These are phyloP conservation scores for Nicator chloris DNA, from an alignment of 2,113 vertebrate species.

Conservation along the genomic window DNA sequence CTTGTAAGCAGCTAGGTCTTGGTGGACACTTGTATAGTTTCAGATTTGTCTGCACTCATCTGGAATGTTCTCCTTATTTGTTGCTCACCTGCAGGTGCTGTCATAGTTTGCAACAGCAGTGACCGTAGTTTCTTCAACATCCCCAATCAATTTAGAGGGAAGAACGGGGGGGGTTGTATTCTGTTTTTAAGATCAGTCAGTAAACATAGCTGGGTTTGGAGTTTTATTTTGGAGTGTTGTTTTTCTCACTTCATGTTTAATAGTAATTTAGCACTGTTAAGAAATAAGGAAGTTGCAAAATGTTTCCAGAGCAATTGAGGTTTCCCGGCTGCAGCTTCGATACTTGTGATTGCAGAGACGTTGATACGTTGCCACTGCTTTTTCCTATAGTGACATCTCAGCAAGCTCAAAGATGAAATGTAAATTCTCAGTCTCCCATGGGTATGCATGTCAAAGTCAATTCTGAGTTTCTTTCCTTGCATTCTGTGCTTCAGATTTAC, in stretches of 20 bases:
- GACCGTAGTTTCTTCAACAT: background rate
- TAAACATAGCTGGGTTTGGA: background rate
- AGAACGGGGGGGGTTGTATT: background rate
- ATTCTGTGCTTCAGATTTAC: background rate
- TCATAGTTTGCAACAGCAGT: slow-evolving; percentile 12
- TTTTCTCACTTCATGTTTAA: background rate
- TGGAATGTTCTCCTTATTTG: slow-evolving; percentile 44
- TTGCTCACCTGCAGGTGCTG: slow-evolving; percentile 64
- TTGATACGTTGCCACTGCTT: slow-evolving; percentile 34
- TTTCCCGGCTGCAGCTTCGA: background rate
- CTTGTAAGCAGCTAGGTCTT: slow-evolving; percentile 67
- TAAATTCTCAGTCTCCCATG: slow-evolving; percentile 17
- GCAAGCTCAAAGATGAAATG: slow-evolving; percentile 35
- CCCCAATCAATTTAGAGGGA: background rate
- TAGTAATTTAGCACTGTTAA: background rate
- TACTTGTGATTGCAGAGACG: background rate
- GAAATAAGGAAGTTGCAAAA: background rate
- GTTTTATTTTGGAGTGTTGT: background rate
- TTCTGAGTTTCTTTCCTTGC: slow-evolving; percentile 54
- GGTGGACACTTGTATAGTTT: slow-evolving; percentile 60
- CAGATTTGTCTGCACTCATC: slow-evolving; percentile 71
- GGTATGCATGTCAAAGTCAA: slow-evolving; percentile 50
- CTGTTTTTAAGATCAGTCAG: background rate
- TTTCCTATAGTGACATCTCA: slow-evolving; percentile 59
- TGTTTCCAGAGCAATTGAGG: slow-evolving; percentile 10